Conservation (phyloP, 2,888 invertebrate species). For the Galeruca laticollis region DNA sequence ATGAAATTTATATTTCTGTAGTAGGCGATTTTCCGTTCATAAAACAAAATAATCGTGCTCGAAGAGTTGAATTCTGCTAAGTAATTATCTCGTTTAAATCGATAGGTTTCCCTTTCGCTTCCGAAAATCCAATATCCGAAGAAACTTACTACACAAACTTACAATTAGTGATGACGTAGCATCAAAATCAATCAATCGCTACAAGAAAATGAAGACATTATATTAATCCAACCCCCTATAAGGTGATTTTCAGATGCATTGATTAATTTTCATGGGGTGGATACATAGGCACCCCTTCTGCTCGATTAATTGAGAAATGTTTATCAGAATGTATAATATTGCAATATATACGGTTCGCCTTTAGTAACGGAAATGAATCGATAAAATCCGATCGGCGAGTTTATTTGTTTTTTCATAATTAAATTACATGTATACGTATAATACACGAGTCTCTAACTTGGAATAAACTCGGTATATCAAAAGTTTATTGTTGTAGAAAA, state of each 20-base stretch:
- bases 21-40: no score
- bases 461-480: no score
- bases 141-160: constrained; percentile 43
- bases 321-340: constrained; percentile 36
- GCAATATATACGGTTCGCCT: constrained; percentile 31
- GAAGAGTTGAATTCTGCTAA: constrained; percentile 16
- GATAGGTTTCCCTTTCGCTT: constrained; percentile 46
- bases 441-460: no score
- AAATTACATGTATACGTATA: no score
- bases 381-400: constrained; percentile 12
- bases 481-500: no score
- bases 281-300: constrained; percentile 35
- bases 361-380: constrained; percentile 29
- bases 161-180: constrained; percentile 49
- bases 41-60: background rate
- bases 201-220: constrained; percentile 57
- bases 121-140: constrained; percentile 41
- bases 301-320: constrained; percentile 45
- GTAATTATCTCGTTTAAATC: constrained; percentile 33
- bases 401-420: constrained; percentile 10
- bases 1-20: no score
- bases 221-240: constrained; percentile 52
- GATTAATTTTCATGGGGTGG: constrained; percentile 54
- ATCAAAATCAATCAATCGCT: constrained; percentile 58
- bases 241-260: constrained; percentile 57